phyloP scores from a whole-genome alignment of 1,140 invertebrate species.

The Drosophila ogumai region DNA sequence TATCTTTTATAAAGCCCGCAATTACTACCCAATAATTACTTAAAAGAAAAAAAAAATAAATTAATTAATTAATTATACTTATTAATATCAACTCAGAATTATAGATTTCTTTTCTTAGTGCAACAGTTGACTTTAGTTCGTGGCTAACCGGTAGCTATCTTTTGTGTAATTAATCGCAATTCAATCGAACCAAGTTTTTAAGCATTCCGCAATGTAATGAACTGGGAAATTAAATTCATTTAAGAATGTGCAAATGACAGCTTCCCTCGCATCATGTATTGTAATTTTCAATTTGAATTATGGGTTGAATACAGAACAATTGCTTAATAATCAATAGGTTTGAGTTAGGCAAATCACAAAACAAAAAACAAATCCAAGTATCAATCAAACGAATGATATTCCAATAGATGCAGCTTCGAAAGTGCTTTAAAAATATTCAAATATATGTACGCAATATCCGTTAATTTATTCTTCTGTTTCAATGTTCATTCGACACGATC shows the following conservation, averaged over 20 bases:
- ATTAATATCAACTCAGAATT: neutral
- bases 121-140: neutral
- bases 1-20: too few relatives aligned
- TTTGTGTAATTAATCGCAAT: neutral
- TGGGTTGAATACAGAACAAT: constrained; percentile 1
- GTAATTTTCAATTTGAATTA: neutral
- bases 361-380: neutral
- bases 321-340: neutral
- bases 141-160: neutral
- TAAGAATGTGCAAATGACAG: constrained; percentile 11
- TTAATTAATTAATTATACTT: too few relatives aligned
- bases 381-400: neutral
- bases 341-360: neutral
- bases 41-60: too few relatives aligned
- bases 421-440: neutral
- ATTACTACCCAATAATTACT: too few relatives aligned
- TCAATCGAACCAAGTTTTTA: constrained; percentile 5
- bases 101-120: neutral
- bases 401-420: neutral
- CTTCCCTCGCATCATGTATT: neutral
- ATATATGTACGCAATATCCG: neutral
- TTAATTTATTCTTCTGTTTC: constrained; percentile 4
- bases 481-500: neutral
- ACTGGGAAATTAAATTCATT: neutral
- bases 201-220: neutral